Evolutionary conservation across 2,888 invertebrate species (phyloP).

Genomic region (Hydrotaea cyrtoneurina): DNA sequence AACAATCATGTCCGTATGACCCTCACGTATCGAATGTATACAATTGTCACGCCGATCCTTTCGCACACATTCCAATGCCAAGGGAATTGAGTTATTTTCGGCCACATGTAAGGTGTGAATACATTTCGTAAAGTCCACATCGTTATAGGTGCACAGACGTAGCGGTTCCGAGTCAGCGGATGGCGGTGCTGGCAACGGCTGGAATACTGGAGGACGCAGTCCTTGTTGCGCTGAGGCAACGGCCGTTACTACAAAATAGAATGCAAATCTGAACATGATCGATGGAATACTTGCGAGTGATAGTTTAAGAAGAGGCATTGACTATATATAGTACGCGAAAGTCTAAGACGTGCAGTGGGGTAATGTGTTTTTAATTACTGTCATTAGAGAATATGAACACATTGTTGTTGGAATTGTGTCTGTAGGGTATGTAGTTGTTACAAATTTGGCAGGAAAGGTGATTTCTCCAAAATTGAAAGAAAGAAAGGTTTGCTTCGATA

Average conservation of each 20-base stretch:
- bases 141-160: slow-evolving; percentile 60
- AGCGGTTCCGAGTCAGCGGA: no score
- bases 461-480: no score
- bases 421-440: no score
- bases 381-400: no score
- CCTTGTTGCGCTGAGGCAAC: slow-evolving; percentile 26
- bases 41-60: slow-evolving; percentile 53
- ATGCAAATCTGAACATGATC: slow-evolving; percentile 26
- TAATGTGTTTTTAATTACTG: no score
- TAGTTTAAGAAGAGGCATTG: no score
- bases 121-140: slow-evolving; percentile 62
- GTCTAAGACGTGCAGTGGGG: no score
- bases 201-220: slow-evolving; percentile 10
- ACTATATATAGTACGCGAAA: no score
- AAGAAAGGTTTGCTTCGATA: no score
- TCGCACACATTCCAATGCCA: slow-evolving; percentile 62
- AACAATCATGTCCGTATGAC: slow-evolving; percentile 60
- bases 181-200: neutral
- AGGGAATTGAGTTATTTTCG: slow-evolving; percentile 50
- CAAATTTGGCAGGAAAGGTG: no score
- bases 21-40: slow-evolving; percentile 47
- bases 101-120: slow-evolving; percentile 51
- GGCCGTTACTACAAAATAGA: slow-evolving; percentile 21
- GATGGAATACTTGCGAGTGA: no score
- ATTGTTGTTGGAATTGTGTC: no score